Evolutionary conservation across 2,797 vertebrate species (phyloP).

Genomic region (Lophius americanus): DNA sequence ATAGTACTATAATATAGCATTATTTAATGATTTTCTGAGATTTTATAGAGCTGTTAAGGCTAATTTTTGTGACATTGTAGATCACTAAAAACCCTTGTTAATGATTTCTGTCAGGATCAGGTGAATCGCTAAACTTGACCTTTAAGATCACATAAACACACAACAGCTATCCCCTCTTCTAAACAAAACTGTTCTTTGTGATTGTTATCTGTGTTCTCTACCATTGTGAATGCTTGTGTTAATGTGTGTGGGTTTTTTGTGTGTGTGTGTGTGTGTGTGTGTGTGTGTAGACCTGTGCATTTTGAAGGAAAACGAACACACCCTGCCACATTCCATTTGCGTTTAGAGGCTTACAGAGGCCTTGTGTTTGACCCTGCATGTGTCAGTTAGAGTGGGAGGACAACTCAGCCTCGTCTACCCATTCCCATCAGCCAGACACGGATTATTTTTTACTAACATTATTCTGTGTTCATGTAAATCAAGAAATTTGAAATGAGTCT

Average conservation of each 20-base stretch:
- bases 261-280: conserved; percentile 7
- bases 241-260: neutral
- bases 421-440: neutral
- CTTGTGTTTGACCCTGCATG: conserved; percentile 22
- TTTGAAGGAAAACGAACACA: conserved; percentile 69
- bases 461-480: neutral
- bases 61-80: neutral
- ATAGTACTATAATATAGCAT: too few species aligned
- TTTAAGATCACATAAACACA: conserved; percentile 13
- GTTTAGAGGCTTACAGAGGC: conserved; percentile 46
- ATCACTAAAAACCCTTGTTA: neutral
- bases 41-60: neutral
- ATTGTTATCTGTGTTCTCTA: conserved; percentile 53
- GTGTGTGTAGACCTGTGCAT: neutral
- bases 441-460: neutral
- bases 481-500: neutral
- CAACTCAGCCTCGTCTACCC: neutral
- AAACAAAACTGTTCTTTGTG: conserved; percentile 53
- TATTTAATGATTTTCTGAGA: neutral
- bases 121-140: neutral
- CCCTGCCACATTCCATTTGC: conserved; percentile 62
- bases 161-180: conserved; percentile 22
- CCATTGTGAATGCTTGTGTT: neutral
- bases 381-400: neutral
- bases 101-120: neutral